Evolutionary conservation across 2,888 invertebrate genomes (phyloP).

Genomic region (Papilio demoleus): DNA sequence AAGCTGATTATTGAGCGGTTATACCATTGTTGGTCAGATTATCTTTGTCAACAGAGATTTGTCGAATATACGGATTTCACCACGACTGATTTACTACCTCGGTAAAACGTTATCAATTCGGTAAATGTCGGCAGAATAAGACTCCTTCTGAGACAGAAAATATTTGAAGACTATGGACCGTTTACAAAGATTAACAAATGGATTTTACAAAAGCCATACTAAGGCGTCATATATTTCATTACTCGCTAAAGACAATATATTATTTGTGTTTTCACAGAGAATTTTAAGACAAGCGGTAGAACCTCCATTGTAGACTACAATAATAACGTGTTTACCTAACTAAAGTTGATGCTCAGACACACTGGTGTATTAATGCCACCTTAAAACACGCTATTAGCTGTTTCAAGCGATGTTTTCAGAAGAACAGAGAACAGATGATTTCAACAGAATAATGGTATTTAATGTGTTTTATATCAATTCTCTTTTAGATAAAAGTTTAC

Average conservation of each 20-base stretch:
- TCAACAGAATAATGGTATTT: no score
- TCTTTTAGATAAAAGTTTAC: no score
- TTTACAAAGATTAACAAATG: no score
- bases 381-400: no score
- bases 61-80: conserved; percentile 1
- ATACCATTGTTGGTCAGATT: neutral
- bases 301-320: neutral
- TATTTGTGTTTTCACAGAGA: neutral
- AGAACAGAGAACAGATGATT: no score
- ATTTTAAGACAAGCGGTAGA: neutral
- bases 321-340: neutral
- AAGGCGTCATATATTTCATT: conserved; percentile 1
- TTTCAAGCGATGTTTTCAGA: no score
- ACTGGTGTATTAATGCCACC: no score
- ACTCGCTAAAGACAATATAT: neutral
- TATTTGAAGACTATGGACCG: neutral
- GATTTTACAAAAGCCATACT: neutral
- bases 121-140: no score
- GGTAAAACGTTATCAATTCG: no score
- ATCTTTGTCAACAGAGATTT: conserved; percentile 22
- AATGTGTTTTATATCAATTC: no score
- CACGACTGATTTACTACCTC: neutral
- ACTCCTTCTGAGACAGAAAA: no score
- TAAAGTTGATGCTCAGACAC: no score
- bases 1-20: conserved; percentile 20